Base-by-base conservation (phyloP, 2,797 vertebrate species). In the Dendrocincla fuliginosa region DNA sequence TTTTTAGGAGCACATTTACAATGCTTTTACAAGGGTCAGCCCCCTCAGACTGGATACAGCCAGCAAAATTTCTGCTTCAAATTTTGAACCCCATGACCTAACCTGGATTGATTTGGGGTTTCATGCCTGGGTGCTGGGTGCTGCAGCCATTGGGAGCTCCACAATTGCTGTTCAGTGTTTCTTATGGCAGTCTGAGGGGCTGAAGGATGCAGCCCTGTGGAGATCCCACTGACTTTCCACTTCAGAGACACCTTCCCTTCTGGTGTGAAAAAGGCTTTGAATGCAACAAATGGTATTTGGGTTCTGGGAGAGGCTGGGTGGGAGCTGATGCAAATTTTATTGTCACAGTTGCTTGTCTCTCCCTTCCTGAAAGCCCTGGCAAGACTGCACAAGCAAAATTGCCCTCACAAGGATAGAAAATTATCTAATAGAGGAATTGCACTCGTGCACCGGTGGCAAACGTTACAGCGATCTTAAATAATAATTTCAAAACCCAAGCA, bases 281-380 rank as follows among this genome's bases (percentile, higher is more conserved):
- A 84, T 76, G 15, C 3, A 3, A 81, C 65, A 95, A 95, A 89
- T 89, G 73, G 77, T 89, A 57, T 85, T 96, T 97, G 25, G 41
- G 78, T 96, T 84, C 74, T 97, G 96, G 97, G 97, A 98, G 97
- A 96, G 96, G 92, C 90, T 95, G 96, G 95, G 95, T 97, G 96
- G 97, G 96, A 97, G 95, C 93, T 93, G 93, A 96, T 96, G 97
- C 95, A 97, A 95, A 96, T 92, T 97, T 96, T 97, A 97, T 89
- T 92, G 92, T 96, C 97, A 90, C 91, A 95, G 79, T 93, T 96
- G 95, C 95, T 95, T 95, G 97, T 98, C 97, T 98, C 96, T 98
- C 98, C 96, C 97, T 98, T 98, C 98, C 98, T 98, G 98, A 96
- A 95, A 97, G 79, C 80, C 61, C 93, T 97, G 97, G 97, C 95